These are phyloP conservation scores for Tokudaia tokunoshimensis DNA, from an alignment of 2,797 vertebrate species.

Conservation along the genomic window DNA sequence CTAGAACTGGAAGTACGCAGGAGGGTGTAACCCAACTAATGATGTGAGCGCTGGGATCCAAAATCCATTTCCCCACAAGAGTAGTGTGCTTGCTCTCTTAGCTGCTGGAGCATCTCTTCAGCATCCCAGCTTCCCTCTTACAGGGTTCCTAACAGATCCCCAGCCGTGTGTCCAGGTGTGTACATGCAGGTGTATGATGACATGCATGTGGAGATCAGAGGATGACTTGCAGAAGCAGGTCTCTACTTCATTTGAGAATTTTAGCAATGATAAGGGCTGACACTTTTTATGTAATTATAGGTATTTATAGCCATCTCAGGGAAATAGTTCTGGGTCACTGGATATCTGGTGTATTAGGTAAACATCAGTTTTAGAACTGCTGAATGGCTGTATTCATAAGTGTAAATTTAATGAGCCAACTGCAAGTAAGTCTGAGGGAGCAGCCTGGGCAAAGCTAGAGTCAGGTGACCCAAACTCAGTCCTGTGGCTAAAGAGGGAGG, in stretches of 20 bases:
- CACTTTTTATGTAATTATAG: background rate
- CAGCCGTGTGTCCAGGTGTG: background rate
- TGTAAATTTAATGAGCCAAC: background rate
- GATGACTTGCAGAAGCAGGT: background rate
- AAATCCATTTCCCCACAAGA: background rate
- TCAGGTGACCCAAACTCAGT: background rate
- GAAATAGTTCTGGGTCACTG: background rate
- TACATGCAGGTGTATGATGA: background rate
- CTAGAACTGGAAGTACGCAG: background rate
- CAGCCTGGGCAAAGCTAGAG: background rate
- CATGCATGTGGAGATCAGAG: background rate
- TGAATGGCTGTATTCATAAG: slow-evolving; percentile 11
- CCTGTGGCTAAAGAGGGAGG: background rate
- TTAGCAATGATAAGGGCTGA: background rate
- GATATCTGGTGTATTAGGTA: background rate
- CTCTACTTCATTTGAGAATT: background rate
- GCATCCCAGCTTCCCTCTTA: background rate
- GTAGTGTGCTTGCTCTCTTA: background rate
- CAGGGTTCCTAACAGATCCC: background rate
- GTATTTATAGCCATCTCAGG: background rate
- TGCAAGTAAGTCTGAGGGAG: background rate
- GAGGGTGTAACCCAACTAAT: background rate
- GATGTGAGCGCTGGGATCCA: background rate
- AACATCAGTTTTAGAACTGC: background rate
- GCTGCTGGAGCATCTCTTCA: background rate